These are phyloP conservation scores for Micromesistius poutassou DNA, from an alignment of 2,797 vertebrate genomes.

Conservation along the genomic window DNA sequence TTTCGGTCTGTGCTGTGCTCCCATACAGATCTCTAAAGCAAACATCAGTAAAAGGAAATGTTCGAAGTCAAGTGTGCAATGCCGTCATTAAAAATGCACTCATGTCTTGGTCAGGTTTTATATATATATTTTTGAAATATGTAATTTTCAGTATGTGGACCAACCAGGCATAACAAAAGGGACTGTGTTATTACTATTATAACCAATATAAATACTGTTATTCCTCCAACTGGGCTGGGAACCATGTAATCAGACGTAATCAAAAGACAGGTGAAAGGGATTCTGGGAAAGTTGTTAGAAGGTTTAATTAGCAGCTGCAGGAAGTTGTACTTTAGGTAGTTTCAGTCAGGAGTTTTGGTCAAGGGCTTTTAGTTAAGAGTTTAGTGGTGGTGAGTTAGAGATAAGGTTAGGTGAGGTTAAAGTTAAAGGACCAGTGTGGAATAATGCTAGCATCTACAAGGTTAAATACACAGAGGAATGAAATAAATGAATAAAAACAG, in stretches of 20 bases:
- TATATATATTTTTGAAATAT: conserved; percentile 7
- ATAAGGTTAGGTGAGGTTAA: conserved; percentile 59
- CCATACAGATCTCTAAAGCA: background rate
- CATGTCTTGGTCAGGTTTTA: background rate
- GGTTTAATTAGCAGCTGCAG: conserved; percentile 75
- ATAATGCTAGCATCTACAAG: conserved; percentile 16
- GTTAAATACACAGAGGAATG: background rate
- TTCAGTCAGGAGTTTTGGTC: conserved; percentile 17
- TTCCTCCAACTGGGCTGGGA: conserved; percentile 44
- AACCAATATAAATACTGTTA: conserved; percentile 24
- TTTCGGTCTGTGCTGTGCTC: background rate
- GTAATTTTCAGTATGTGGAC: conserved; percentile 15
- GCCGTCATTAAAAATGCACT: background rate
- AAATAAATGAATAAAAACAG: background rate
- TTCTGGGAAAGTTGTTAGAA: conserved; percentile 65
- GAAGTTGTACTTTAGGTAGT: conserved; percentile 61
- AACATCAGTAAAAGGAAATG: background rate
- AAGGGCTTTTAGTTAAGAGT: conserved; percentile 44
- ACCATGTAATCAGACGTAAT: conserved; percentile 53
- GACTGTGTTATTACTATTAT: conserved; percentile 13
- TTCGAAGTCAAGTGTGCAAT: background rate
- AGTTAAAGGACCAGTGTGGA: conserved; percentile 30
- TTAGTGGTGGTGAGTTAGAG: conserved; percentile 49
- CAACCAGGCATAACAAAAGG: conserved; percentile 72
- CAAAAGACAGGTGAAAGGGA: conserved; percentile 60